Evolutionary conservation across 2,888 invertebrate genomes (phyloP), one percentile per base, ranked within the genome.

Genomic region (Campoletis raptor): DNA sequence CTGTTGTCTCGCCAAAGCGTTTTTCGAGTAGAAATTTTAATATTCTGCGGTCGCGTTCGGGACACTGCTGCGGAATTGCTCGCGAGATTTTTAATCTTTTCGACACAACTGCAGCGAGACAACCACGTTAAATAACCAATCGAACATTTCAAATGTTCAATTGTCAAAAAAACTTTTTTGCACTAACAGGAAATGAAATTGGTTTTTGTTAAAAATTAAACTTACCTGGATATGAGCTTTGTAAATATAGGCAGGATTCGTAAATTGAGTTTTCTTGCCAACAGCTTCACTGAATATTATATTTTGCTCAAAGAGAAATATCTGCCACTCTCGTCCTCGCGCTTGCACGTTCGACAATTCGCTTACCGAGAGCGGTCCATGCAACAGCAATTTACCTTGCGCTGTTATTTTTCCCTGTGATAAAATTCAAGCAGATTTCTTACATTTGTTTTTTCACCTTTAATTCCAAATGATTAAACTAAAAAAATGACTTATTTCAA

Each of bases 241-340:
- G 95, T 98, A 99, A 93, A 98, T 97, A 95, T 99, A 99, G 45
- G 97, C 97, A 83, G 99, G 99, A 95, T 97, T 98, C 89, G 97
- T 97, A 94, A 98, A 99, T 94, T 98, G 98, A 67, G 97, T 98
- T 94, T 98, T 98, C 94, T 97, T 97, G 89, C 98, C 98, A 78
- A 98, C 97, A 82, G 98, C 97, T 93, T 99, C 99, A 91, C 99
- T 98, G 95, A 99, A 98, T 91, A 99, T 98, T 90, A 99, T 97
- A 93, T 98, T 98, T 95, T 99, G 99, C 94, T 99, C 99, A 94
- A 99, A 99, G 74, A 99, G 96, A 95, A 99, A 99, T 88, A 99
- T 98, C 94, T 99, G 98, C 92, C 98, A 96, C 91, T 99, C 99
- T 92, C 98, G 97, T 90, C 96, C 96, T 94, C 95, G 95, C 88